phyloP scores from a whole-genome alignment of 53 echinoderm and acorn worm species.

The Crossaster papposus region DNA sequence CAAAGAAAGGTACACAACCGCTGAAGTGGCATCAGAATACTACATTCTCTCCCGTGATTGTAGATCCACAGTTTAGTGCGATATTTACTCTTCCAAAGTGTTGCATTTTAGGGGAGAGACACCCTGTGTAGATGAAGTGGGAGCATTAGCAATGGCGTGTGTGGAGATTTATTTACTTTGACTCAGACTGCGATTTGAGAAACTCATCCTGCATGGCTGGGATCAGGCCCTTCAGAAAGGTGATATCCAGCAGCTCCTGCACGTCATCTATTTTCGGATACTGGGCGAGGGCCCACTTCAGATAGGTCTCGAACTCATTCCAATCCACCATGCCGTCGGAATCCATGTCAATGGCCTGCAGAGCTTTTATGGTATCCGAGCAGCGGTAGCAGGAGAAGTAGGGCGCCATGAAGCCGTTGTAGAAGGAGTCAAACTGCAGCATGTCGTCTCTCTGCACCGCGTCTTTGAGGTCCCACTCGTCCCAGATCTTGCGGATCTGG shows the following conservation, averaged over 20 bases:
- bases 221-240: slow-evolving; percentile 68
- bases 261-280: slow-evolving; percentile 23
- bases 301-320: slow-evolving; percentile 52
- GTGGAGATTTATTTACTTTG: too few species aligned
- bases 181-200: background rate
- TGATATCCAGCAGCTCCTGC: slow-evolving; percentile 57
- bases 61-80: too few species aligned
- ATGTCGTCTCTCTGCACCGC: slow-evolving; percentile 55
- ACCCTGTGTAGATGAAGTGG: too few species aligned
- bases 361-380: slow-evolving; percentile 43
- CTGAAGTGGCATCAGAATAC: too few species aligned
- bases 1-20: too few species aligned
- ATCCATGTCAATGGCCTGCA: slow-evolving; percentile 68
- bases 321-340: slow-evolving; percentile 51
- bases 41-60: too few species aligned
- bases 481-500: slow-evolving; percentile 40
- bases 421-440: slow-evolving; percentile 33
- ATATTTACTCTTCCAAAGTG: too few species aligned
- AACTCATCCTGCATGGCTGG: slow-evolving; percentile 66
- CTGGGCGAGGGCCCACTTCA: slow-evolving; percentile 45
- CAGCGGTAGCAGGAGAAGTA: slow-evolving; percentile 65
- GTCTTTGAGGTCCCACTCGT: slow-evolving; percentile 60
- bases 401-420: slow-evolving; percentile 55
- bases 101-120: too few species aligned
- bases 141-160: too few species aligned